Percentiles rank a stretch among this genome's conserved stretches.
These are phyloP conservation scores for Parasteatoda tepidariorum DNA, from an alignment of 1,140 invertebrate species.

Conservation along the genomic window DNA sequence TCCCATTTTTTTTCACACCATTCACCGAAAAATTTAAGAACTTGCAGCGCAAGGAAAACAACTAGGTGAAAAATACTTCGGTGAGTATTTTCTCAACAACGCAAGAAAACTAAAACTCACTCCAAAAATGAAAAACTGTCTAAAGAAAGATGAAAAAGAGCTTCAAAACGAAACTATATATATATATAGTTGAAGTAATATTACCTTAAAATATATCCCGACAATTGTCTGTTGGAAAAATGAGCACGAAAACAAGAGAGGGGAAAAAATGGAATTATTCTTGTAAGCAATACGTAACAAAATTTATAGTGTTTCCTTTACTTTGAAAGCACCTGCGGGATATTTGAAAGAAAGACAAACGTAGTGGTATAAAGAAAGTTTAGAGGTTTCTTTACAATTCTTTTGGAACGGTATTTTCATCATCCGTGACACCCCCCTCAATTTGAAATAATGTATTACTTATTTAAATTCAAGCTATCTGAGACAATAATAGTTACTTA, in stretches of 20 bases:
- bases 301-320: slow-evolving; percentile 7
- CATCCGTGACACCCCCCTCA: no score
- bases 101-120: background rate
- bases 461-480: no score
- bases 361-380: background rate
- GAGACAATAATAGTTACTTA: no score
- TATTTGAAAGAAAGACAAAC: background rate
- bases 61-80: no score
- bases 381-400: no score
- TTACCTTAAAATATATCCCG: slow-evolving; percentile 19
- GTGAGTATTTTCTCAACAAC: no score
- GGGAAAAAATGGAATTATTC: background rate
- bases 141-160: background rate
- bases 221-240: background rate
- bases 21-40: no score
- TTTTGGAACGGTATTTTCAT: no score
- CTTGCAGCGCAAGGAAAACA: no score
- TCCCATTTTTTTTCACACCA: no score
- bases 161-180: background rate
- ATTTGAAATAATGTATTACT: no score
- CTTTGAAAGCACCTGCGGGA: background rate
- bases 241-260: background rate
- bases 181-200: background rate
- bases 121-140: background rate
- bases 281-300: background rate